Conservation (phyloP, 2,113 vertebrate genomes). For the Hiodon tergisus region DNA sequence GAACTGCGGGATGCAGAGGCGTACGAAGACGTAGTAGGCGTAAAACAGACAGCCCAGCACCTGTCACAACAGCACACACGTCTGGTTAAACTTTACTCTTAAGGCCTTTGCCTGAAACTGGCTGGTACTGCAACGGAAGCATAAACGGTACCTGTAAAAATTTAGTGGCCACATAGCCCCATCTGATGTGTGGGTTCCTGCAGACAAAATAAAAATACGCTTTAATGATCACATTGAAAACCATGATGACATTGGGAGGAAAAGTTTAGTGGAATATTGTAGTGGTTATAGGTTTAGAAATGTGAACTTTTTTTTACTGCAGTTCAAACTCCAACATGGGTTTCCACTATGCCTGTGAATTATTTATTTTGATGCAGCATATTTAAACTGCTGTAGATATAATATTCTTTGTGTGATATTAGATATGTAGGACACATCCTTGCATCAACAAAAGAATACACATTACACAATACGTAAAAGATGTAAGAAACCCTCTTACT, state of each 20-base stretch:
- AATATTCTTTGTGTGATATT: no score
- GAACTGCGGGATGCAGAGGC: constrained; percentile 84
- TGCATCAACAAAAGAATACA: no score
- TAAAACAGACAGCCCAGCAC: constrained; percentile 89
- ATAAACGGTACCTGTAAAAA: constrained; percentile 76
- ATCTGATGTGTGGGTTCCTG: constrained; percentile 81
- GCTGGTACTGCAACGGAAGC: background rate
- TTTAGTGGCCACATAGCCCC: constrained; percentile 85
- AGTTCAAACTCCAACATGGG: no score
- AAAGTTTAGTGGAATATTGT: no score
- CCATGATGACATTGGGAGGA: background rate
- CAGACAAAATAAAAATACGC: constrained; percentile 16
- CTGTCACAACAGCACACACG: constrained; percentile 47
- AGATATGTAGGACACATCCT: no score
- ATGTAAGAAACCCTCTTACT: no score
- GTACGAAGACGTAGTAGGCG: constrained; percentile 85
- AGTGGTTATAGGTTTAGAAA: no score
- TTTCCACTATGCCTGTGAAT: no score
- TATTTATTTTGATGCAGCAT: no score
- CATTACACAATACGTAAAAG: no score
- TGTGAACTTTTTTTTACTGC: no score
- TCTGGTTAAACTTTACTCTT: background rate
- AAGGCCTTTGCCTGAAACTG: background rate
- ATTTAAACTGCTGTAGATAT: no score
- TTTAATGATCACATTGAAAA: background rate